Evolutionary conservation across 2,888 invertebrate species (phyloP), one percentile per base, ranked within the genome.

Genomic region (Meloe dianella): DNA sequence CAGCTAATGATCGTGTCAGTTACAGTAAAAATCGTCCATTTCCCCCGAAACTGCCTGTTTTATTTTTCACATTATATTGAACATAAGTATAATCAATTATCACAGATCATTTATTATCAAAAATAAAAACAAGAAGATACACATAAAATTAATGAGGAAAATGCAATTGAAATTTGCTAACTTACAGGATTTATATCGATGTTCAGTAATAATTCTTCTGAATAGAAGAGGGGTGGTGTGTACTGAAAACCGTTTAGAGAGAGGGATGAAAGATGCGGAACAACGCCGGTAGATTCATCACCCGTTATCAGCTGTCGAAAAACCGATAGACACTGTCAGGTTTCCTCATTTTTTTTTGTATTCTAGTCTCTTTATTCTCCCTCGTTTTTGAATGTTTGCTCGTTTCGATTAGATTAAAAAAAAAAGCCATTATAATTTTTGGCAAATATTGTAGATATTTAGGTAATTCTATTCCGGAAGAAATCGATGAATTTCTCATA

Each of bases 191-290:
- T 47, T 47, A 47, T 20, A n/a, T 20, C n/a, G n/a, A 20, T 60
- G 61, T 66, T 41, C 60, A 30, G 17, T 63, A 60, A 66, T 63
- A 51, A 63, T 58, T 63, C 63, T 66, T 59, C 58, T 14, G 2
- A 47, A 47, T 22, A 10, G 1, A 12, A 2, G 12, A n/a, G 9
- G 38, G 51, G n/a, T 51, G 57, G 30, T 51, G 29, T 66, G 60
- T 60, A 60, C 63, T 63, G 51, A 70, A 67, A 70, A 65, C 61
- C 70, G 63, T 65, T 67, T 70, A 63, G 65, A 65, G 63, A 63
- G 58, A 67, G 65, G 65, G 61, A 65, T 32, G 65, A 70, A 65
- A 70, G 65, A 60, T 65, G 62, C 65, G 65, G 63, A 67, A 65
- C 63, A 56, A 27, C 56, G 38, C 30, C 35, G 30, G 6, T 70